Percentiles rank a stretch among this genome's conserved stretches.
These are phyloP conservation scores for Pontoporia blainvillei DNA, from an alignment of 2,113 vertebrate genomes.

Conservation along the genomic window DNA sequence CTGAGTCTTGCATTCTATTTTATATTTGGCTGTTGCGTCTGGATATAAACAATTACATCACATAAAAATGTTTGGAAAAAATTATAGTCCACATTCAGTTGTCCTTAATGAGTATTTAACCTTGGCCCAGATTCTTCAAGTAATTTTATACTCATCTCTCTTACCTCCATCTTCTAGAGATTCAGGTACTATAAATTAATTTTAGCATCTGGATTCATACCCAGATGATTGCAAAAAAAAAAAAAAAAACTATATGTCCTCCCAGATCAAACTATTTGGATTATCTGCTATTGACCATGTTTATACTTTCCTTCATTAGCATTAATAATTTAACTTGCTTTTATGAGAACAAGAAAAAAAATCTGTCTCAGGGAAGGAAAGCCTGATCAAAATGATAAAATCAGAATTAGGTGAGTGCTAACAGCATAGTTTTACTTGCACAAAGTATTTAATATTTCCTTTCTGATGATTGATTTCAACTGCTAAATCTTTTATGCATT, in stretches of 20 bases:
- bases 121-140: neutral
- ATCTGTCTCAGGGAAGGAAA: neutral
- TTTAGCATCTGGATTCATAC: neutral
- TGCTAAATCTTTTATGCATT: neutral
- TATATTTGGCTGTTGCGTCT: slow-evolving; percentile 25
- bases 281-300: neutral
- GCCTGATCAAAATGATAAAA: neutral
- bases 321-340: neutral
- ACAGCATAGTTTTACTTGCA: neutral
- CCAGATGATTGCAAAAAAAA: neutral
- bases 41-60: neutral
- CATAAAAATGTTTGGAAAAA: neutral
- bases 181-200: neutral
- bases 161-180: neutral
- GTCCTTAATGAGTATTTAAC: neutral
- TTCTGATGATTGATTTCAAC: neutral
- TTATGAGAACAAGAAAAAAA: neutral
- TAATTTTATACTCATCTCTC: neutral
- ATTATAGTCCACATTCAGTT: neutral
- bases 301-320: neutral
- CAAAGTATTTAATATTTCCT: neutral
- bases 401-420: neutral
- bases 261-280: neutral
- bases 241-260: neutral
- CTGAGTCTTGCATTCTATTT: slow-evolving; percentile 46